Evolutionary conservation across 2,797 vertebrate genomes (phyloP).

Genomic region (Poeciliopsis infans): DNA sequence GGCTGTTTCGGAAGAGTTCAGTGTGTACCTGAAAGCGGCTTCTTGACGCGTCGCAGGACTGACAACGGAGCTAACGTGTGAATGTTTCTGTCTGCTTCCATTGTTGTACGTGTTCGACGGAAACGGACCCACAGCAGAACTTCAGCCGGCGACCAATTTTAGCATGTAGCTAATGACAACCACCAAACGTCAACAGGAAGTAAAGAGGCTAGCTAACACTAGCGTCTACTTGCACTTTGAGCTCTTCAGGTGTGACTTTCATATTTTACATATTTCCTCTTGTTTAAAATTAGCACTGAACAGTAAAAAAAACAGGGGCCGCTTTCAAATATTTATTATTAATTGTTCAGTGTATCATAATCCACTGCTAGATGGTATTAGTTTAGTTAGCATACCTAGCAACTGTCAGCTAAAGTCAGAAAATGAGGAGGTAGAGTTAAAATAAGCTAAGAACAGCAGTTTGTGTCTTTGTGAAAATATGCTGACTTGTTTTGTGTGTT

Average conservation of each 20-base stretch:
- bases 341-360: neutral
- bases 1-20: neutral
- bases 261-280: neutral
- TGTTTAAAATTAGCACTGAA: neutral
- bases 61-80: neutral
- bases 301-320: no score
- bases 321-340: neutral
- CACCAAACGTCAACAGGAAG: constrained; percentile 74
- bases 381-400: constrained; percentile 36
- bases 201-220: constrained; percentile 29
- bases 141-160: constrained; percentile 18
- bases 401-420: constrained; percentile 19
- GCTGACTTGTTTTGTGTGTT: neutral
- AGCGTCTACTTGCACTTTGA: constrained; percentile 65
- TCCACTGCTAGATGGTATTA: neutral
- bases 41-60: neutral
- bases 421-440: neutral
- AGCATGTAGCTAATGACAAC: constrained; percentile 62
- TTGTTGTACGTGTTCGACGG: neutral
- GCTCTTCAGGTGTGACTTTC: constrained; percentile 62
- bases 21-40: neutral
- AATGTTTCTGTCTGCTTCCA: neutral
- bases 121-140: neutral
- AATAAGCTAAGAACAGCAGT: neutral
- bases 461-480: neutral